Conservation (phyloP, 2,113 vertebrate genomes). For the Narcine bancroftii region DNA sequence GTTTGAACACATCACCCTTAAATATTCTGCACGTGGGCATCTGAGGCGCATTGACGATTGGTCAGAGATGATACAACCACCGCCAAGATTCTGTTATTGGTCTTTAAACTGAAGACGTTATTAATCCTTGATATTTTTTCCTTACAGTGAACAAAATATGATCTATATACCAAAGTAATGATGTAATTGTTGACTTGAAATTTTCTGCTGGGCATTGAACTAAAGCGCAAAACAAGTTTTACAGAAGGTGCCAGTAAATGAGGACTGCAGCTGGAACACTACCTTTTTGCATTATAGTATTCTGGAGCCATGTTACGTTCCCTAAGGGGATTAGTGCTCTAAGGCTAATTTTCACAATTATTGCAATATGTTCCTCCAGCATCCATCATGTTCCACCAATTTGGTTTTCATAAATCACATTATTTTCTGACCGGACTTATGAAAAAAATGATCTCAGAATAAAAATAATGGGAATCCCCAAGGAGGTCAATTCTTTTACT, state of each 20-base stretch:
- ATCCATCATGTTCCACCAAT: conserved; percentile 28
- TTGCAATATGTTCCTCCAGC: background rate
- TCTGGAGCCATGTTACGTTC: background rate
- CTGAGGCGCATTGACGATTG: background rate
- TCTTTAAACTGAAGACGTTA: background rate
- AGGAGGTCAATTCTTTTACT: background rate
- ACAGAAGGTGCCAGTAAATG: background rate
- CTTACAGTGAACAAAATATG: background rate
- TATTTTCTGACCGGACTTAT: background rate
- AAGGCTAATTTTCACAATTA: background rate
- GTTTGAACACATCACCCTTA: background rate
- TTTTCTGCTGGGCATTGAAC: background rate
- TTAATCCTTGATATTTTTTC: background rate
- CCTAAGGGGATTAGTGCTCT: background rate
- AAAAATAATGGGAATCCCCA: background rate
- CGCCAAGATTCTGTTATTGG: background rate
- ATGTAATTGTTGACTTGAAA: conserved; percentile 14
- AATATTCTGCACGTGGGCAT: too few species aligned
- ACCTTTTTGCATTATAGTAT: background rate
- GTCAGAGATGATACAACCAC: background rate
- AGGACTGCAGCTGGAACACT: background rate
- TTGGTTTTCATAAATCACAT: conserved; percentile 20
- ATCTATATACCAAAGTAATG: background rate
- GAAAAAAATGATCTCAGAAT: background rate
- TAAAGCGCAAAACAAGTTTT: background rate